Conservation (phyloP, 2,888 invertebrate genomes). For the Meteorus colon region DNA sequence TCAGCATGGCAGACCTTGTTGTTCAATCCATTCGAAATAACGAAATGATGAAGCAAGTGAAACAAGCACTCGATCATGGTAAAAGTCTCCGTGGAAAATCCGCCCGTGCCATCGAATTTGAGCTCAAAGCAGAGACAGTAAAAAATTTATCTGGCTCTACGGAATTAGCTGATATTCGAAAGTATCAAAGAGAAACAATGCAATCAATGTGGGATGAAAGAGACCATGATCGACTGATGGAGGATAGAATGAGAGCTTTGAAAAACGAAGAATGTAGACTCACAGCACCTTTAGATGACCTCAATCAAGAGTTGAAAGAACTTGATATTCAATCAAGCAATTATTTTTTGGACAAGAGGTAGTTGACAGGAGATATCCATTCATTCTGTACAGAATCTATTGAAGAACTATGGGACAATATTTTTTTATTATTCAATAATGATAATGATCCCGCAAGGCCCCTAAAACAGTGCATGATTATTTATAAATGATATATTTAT, state of each 20-base stretch:
- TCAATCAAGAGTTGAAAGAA: slow-evolving; percentile 79
- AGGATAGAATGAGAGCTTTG: slow-evolving; percentile 70
- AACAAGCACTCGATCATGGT: slow-evolving; percentile 62
- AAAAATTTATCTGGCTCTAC: slow-evolving; percentile 75
- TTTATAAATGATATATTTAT: neutral
- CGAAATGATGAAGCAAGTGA: slow-evolving; percentile 60
- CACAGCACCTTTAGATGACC: slow-evolving; percentile 76
- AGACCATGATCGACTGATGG: slow-evolving; percentile 73
- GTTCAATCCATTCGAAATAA: slow-evolving; percentile 62
- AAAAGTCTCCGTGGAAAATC: slow-evolving; percentile 82
- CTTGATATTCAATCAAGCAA: slow-evolving; percentile 78
- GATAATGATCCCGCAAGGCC: neutral
- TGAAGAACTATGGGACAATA: neutral
- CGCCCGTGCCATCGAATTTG: slow-evolving; percentile 80
- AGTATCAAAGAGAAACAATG: slow-evolving; percentile 65
- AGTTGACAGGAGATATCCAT: slow-evolving; percentile 53
- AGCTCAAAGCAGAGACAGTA: slow-evolving; percentile 70
- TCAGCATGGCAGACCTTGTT: slow-evolving; percentile 59
- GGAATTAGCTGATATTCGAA: slow-evolving; percentile 71
- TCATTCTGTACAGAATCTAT: neutral
- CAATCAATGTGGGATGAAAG: slow-evolving; percentile 64
- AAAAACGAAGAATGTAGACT: slow-evolving; percentile 76
- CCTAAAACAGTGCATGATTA: neutral
- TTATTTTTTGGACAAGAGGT: slow-evolving; percentile 81
- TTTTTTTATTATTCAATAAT: neutral